phyloP scores from a whole-genome alignment of 2,888 invertebrate genomes.

The Keiferia lycopersicella region DNA sequence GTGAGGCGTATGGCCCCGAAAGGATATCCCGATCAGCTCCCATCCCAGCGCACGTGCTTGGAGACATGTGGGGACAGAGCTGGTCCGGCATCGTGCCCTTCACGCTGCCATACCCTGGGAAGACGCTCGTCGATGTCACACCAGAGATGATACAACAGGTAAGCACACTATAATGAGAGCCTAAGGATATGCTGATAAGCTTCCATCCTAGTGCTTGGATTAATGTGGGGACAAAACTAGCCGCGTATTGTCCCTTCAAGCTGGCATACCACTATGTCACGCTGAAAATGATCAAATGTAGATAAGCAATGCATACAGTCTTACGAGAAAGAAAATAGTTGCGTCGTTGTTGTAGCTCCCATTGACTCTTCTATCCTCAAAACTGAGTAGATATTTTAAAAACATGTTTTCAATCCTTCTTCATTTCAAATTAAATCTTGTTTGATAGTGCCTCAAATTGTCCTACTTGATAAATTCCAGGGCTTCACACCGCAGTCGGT shows the following conservation, averaged over 20 bases:
- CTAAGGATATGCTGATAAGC: conserved; percentile 89
- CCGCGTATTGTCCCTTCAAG: conserved; percentile 89
- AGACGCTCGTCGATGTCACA: conserved; percentile 90
- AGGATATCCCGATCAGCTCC: conserved; percentile 90
- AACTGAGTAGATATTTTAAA: too few species aligned
- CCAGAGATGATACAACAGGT: conserved; percentile 90
- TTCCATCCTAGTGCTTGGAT: conserved; percentile 92
- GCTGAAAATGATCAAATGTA: too few species aligned
- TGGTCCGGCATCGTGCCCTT: conserved; percentile 92
- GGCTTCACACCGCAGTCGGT: conserved; percentile 91
- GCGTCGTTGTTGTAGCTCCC: too few species aligned
- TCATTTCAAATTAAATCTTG: too few species aligned
- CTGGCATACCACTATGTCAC: too few species aligned
- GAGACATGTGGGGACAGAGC: conserved; percentile 95
- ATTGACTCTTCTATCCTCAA: too few species aligned
- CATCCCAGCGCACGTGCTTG: conserved; percentile 91
- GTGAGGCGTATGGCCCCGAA: conserved; percentile 92
- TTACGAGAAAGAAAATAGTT: too few species aligned
- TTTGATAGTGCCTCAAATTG: not conserved
- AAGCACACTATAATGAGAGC: conserved; percentile 83
- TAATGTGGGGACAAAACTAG: conserved; percentile 96
- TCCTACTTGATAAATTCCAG: conserved; percentile 63
- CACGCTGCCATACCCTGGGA: conserved; percentile 92
- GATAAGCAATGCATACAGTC: too few species aligned
- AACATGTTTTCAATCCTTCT: too few species aligned